Evolutionary conservation across 2,113 vertebrate genomes (phyloP).

Genomic region (Pogona vitticeps): DNA sequence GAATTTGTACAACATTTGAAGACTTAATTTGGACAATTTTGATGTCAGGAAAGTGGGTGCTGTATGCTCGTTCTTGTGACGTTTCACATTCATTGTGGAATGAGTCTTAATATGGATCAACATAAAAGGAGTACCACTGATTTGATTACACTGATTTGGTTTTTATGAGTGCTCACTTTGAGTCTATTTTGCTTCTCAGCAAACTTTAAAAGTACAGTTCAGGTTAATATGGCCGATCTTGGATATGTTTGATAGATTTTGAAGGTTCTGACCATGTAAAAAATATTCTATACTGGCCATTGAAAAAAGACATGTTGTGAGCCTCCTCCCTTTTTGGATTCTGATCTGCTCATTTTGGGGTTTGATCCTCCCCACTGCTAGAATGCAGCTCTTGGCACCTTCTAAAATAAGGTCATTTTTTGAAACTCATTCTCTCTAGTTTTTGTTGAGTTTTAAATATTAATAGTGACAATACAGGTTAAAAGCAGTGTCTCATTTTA

Average conservation of each 20-base stretch:
- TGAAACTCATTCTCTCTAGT: too few species aligned
- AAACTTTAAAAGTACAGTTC: neutral
- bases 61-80: neutral
- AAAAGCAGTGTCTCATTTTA: too few species aligned
- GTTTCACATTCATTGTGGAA: conserved; percentile 14
- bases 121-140: neutral
- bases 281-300: neutral
- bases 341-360: too few species aligned
- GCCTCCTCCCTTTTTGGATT: too few species aligned
- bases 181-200: too few species aligned
- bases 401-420: too few species aligned
- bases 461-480: too few species aligned
- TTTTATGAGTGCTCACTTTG: neutral
- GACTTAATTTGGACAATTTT: conserved; percentile 43
- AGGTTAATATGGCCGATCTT: neutral
- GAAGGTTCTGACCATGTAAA: neutral
- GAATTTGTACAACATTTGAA: conserved; percentile 19
- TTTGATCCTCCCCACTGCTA: too few species aligned
- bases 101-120: neutral
- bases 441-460: too few species aligned
- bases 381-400: too few species aligned
- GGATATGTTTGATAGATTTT: neutral
- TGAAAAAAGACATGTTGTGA: neutral
- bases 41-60: conserved; percentile 20
- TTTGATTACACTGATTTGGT: neutral